Evolutionary conservation across 2,797 vertebrate species (phyloP), one percentile per base, ranked within the genome.

Genomic region (Manis crassicaudata): DNA sequence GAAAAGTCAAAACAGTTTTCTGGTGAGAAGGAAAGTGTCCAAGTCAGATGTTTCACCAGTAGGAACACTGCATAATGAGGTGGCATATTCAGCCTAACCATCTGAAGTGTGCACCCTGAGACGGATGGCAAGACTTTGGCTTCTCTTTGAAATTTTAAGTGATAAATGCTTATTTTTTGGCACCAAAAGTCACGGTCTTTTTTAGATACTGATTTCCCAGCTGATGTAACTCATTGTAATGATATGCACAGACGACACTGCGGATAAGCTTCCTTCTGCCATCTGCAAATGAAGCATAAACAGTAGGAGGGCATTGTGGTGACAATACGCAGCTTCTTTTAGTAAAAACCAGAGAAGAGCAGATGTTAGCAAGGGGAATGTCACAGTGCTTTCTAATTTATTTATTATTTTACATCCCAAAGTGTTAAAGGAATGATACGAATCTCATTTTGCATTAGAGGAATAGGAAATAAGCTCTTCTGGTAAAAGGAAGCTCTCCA

Each of bases 91-190:
- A 56, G 27, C 79, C 73, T 50, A 56, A 20, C 79, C 83, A 79
- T 86, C 68, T 86, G 56, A 87, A 62, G 68, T 75, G 52, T 2
- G 0, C 23, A n/a, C 37, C 70, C 89, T 9, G 75, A 86, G 89
- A 94, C 14, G 43, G n/a, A 65, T 46, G 58, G 79, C 79, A 83
- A 56, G 63, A 67, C 83, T 92, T 92, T 73, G 82, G 77, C 68
- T 80, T 77, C 85, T 88, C 46, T 90, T 80, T 13, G 68, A 91
- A 86, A 35, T 58, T 88, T 75, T 83, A 95, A 96, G 83, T 92
- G 93, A 96, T 73, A 97, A 92, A 80, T 91, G 63, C 68, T 96
- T 96, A 94, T 93, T 96, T 97, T 97, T 70, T 52, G 89, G 92
- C 63, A 80, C 70, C 58, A 62, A 75, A 87, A 95, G 75, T 96